A percentile compares a stretch with the other conserved stretches of the same genome.
Conservation (phyloP, 2,888 invertebrate species). For the Tinea pellionella region DNA sequence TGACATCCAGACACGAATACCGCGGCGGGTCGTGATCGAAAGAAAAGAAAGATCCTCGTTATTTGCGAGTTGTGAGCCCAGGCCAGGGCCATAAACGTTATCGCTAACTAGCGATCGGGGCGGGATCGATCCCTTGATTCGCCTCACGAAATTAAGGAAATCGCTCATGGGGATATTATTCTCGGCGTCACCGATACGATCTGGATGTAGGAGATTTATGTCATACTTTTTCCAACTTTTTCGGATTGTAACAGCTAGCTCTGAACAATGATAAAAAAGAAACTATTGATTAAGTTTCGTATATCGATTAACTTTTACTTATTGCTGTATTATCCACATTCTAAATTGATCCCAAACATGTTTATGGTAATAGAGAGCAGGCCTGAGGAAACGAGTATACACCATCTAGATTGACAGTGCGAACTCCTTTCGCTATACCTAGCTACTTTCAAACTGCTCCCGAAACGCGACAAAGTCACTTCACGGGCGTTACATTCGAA, state of each 20-base stretch:
- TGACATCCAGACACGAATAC: slow-evolving; percentile 60
- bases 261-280: neutral
- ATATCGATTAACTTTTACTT: neutral
- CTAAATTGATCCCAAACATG: neutral
- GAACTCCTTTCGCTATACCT: too few species aligned
- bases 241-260: slow-evolving; percentile 1
- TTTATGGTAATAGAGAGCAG: neutral
- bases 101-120: slow-evolving; percentile 64
- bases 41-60: slow-evolving; percentile 43
- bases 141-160: slow-evolving; percentile 68
- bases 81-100: slow-evolving; percentile 52
- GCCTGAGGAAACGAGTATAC: too few species aligned
- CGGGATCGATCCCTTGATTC: slow-evolving; percentile 63
- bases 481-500: too few species aligned
- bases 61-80: slow-evolving; percentile 25
- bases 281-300: neutral
- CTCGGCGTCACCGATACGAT: slow-evolving; percentile 34
- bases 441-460: too few species aligned
- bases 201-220: slow-evolving; percentile 40
- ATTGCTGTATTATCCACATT: neutral
- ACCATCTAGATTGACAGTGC: too few species aligned
- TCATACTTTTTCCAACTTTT: slow-evolving; percentile 7
- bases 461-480: neutral
- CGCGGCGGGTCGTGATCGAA: slow-evolving; percentile 55
- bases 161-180: slow-evolving; percentile 69